Base-by-base conservation (phyloP, 2,888 invertebrate genomes). In the Punctoribates punctum region DNA sequence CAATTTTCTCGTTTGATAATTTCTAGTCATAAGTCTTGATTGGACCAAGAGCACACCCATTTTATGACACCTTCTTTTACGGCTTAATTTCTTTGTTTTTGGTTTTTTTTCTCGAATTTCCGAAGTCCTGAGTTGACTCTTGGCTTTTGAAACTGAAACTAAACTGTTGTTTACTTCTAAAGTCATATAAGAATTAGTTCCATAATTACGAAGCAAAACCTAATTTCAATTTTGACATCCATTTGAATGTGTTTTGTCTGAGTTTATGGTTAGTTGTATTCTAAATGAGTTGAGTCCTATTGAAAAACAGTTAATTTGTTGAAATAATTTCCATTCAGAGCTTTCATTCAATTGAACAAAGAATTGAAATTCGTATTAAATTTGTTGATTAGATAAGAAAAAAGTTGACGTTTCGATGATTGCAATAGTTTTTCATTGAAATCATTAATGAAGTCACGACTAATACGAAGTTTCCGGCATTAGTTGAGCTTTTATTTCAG, bases 381-480 rank as follows among this genome's bases (percentile, higher is more conserved):
- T 27, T 25, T 60, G 60, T 27, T 60, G 60, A 60, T 60, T 60
- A 60, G 60, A 60, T 60, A 60, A 34, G 34, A 67, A 17, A 29
- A 15, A 67, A 15, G 5, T 9, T 20, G 38, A 38, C 38, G 34
- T 17, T 67, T 34, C 1, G 9, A 38, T 34, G 38, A 67, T 25
- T 34, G 67, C 38, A 34, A 67, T 62, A 20, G 6, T n/a, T 38
- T 67, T 67, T 67, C 9, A 20, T 34, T 34, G 38, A 67, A 67
- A 38, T 13, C 15, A n/a, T 27, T 29, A 62, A 62, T 62, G 29
- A 62, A 62, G 29, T 62, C n/a, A 38, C n/a, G n/a, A 11, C 38
- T 67, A 67, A 67, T 38, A 38, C 38, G 15, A 62, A 27, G 20
- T 67, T 67, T 67, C 67, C 67, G 67, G 67, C 67, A 67, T 67